Evolutionary conservation across 64 coral and sea anemone species (phyloP), one percentile per base, ranked within the genome.

Genomic region (Catalaphyllia jardinei): DNA sequence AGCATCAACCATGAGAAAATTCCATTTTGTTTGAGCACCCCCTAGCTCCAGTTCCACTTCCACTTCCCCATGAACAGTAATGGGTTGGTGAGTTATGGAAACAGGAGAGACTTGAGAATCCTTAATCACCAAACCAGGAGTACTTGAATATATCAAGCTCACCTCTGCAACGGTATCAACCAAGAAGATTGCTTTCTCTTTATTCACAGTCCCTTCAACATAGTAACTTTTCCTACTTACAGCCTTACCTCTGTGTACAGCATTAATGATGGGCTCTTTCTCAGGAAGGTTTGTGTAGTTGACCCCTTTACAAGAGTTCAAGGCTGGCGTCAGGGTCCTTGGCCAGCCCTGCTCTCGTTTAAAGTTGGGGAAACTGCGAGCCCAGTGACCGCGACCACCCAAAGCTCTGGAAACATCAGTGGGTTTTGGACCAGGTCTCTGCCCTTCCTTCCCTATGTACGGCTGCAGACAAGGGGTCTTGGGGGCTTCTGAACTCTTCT

Each of bases 381-480:
- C 35, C 35, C 35, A 38, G 35, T 38, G 35, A 38, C 35, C 35
- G 1, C 1, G 35, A 4, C 35, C 35, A 38, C 4, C 4, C 1
- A 1, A 38, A 38, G 35, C 1, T 38, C 35, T 38, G 35, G 1
- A 38, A 38, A 38, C 35, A 38, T 38, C 35, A 38, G 35, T 38
- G 35, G 35, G 4, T 4, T 79, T 92, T 59, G 90, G 82, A 18
- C 90, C 90, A 62, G 54, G 72, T 38, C 82, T 86, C 57, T 77
- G 55, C 46, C 17, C 20, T 86, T 28, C 80, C 61, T 62, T 82
- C 73, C 62, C 81, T 92, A 67, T 35, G 80, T 30, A 92, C 72
- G 10, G 82, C 90, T 77, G 90, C 82, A 20, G 80, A 65, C 50
- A 86, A 49, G 78, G 81, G 90, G 71, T 54, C 83, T 62, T 65